A percentile compares a stretch with the other conserved stretches of the same genome.
Conservation (phyloP, 2,888 invertebrate species). For the Zygogramma bicolorata region DNA sequence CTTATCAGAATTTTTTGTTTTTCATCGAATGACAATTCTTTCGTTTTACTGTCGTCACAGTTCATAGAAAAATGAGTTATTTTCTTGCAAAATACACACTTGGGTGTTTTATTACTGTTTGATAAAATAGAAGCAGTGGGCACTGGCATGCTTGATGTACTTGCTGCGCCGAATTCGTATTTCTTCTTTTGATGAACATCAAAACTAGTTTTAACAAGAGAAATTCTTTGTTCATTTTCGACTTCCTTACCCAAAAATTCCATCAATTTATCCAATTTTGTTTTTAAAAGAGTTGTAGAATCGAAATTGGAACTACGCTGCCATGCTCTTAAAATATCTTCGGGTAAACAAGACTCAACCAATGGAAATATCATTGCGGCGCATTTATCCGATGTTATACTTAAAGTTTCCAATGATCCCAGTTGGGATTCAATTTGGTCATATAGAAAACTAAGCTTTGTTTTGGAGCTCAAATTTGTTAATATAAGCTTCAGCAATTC, state of each 20-base stretch:
- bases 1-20: not conserved
- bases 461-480: too few relatives aligned
- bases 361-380: not conserved
- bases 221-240: not conserved
- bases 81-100: not conserved
- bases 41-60: not conserved
- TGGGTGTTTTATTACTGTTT: not conserved
- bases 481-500: too few relatives aligned
- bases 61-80: not conserved
- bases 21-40: not conserved
- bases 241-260: not conserved
- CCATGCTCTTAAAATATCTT: not conserved
- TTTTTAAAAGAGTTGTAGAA: not conserved
- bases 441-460: too few relatives aligned
- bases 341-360: not conserved
- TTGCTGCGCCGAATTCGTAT: not conserved
- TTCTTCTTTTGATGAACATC: not conserved
- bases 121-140: slow-evolving; percentile 1
- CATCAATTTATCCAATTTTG: not conserved
- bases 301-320: slow-evolving; percentile 4
- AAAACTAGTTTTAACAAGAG: not conserved
- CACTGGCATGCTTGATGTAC: not conserved
- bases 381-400: not conserved
- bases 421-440: too few relatives aligned
- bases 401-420: not conserved